Percentiles rank a stretch among this genome's conserved stretches.
phyloP scores from a whole-genome alignment of 1,140 invertebrate species.

The Drosophila mauritiana region DNA sequence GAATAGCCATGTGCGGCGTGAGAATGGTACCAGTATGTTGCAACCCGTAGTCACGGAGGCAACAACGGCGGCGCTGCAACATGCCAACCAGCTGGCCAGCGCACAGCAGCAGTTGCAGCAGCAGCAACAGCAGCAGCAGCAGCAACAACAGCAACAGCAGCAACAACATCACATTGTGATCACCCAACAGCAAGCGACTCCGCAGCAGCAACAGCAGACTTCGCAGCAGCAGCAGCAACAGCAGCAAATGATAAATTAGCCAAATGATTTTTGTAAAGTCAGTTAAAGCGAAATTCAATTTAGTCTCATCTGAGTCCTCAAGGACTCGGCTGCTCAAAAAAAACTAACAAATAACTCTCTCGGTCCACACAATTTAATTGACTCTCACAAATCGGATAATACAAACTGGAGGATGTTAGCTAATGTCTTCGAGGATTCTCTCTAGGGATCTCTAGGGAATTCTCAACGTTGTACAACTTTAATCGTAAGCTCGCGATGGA shows the following conservation, averaged over 20 bases:
- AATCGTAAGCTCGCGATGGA: constrained; percentile 20
- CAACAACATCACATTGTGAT: constrained; percentile 74
- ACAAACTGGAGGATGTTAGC: constrained; percentile 42
- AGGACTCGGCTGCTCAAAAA: constrained; percentile 14
- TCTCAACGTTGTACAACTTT: constrained; percentile 28
- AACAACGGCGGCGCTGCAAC: constrained; percentile 67
- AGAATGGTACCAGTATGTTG: constrained; percentile 79
- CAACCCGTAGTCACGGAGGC: constrained; percentile 77
- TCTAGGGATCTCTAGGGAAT: constrained; percentile 4
- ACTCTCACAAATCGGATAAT: constrained; percentile 77
- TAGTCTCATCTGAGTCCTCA: constrained; percentile 13
- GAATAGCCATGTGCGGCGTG: constrained; percentile 85
- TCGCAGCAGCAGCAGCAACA: constrained; percentile 61
- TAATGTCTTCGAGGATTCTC: constrained; percentile 37
- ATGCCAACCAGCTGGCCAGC: constrained; percentile 66
- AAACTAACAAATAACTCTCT: constrained; percentile 31
- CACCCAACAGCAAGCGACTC: constrained; percentile 61
- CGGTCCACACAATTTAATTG: constrained; percentile 77
- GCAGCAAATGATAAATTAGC: constrained; percentile 83
- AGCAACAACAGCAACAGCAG: constrained; percentile 64
- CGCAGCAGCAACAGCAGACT: constrained; percentile 53
- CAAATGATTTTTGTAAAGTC: constrained; percentile 84
- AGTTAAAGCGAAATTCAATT: constrained; percentile 79
- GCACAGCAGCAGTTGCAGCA: constrained; percentile 65
- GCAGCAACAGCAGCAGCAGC: constrained; percentile 59